These are phyloP conservation scores for Serranus cabrilla DNA, from an alignment of 2,797 vertebrate species.

Conservation along the genomic window DNA sequence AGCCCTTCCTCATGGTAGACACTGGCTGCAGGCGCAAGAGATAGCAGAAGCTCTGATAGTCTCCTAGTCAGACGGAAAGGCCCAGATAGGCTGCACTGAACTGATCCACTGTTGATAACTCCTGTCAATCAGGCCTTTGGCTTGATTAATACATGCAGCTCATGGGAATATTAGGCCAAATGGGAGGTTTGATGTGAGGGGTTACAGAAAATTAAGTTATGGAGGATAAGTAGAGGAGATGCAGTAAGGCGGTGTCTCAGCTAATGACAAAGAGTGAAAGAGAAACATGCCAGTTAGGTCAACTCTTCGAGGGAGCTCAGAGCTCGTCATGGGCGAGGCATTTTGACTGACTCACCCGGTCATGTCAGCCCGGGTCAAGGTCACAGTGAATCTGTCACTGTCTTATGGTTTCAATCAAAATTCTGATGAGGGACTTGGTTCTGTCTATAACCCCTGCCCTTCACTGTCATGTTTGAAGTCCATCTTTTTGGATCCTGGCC, in stretches of 20 bases:
- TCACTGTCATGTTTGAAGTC: constrained; percentile 72
- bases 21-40: constrained; percentile 80
- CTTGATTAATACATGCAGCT: constrained; percentile 80
- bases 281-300: constrained; percentile 56
- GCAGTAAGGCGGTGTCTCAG: constrained; percentile 42
- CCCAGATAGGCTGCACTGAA: constrained; percentile 74
- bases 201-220: constrained; percentile 66
- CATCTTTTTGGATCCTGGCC: constrained; percentile 53
- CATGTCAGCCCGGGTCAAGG: constrained; percentile 76
- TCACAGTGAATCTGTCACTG: constrained; percentile 73
- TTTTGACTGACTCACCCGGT: constrained; percentile 50
- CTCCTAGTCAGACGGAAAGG: constrained; percentile 74
- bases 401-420: constrained; percentile 80
- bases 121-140: constrained; percentile 83
- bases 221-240: constrained; percentile 58
- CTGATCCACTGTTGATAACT: constrained; percentile 79
- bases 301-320: constrained; percentile 37
- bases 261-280: constrained; percentile 60
- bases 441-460: constrained; percentile 67
- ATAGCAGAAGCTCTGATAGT: constrained; percentile 82
- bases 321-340: constrained; percentile 39
- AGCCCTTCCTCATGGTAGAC: constrained; percentile 77
- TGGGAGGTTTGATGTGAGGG: constrained; percentile 70
- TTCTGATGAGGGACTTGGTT: constrained; percentile 78
- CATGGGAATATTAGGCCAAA: constrained; percentile 77